Evolutionary conservation across 2,888 invertebrate genomes (phyloP), one percentile per base, ranked within the genome.

Genomic region (Drosophila lacicola): DNA sequence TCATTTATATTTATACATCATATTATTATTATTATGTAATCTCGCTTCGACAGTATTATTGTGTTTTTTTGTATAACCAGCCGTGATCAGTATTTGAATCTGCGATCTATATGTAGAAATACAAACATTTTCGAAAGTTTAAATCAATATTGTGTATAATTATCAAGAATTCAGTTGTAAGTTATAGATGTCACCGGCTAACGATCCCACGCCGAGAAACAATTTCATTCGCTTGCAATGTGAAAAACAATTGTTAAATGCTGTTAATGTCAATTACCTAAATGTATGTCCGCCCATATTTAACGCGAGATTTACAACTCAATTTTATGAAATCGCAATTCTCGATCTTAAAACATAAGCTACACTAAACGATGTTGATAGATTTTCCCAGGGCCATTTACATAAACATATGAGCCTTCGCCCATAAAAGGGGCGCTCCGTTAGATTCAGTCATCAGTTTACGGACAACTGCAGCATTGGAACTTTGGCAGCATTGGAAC

Each of bases 301-400:
- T 77, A 71, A 36, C 80, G 69, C 80, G 14, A 71, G 77, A 90
- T 89, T 90, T 90, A 91, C 90, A 90, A 80, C 91, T 91, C 87
- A 89, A 90, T 90, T 90, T 80, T 36, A 39, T 29, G 61, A 21
- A 55, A 78, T 82, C 82, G 54, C 25, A 36, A 57, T 56, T 46
- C 34, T 47, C 25, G 61, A 88, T 84, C 84, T 74, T 17, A 53
- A 63, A 70, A 70, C 82, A 85, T 85, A 80, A 83, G 71, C 66
- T 56, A 80, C 75, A 25, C 51, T 89, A 90, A 89, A 78, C 72
- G 86, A 58, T 49, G 56, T 80, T 83, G 90, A 89, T 86, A 81
- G 74, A 50, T 78, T 55, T 89, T 74, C 84, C 74, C 80, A 81
- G 13, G 19, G 25, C n/a, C 44, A 64, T 82, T 80, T 69, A n/a